Base-by-base conservation (phyloP, 2,113 vertebrate species). In the Eulemur rufifrons region DNA sequence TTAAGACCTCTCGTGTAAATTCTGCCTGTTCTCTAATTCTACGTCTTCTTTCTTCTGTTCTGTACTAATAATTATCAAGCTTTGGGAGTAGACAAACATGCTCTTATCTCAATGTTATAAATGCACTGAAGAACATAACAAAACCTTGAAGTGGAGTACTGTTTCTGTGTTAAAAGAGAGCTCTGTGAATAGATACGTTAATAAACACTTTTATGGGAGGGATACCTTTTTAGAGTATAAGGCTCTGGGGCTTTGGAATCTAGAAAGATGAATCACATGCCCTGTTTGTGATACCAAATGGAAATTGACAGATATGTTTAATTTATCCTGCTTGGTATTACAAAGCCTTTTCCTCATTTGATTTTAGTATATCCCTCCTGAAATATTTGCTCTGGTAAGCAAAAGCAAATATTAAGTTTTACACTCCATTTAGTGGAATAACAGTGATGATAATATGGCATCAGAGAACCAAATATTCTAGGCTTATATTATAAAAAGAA, bases 391-490 rank as follows among this genome's bases (percentile, higher is more conserved):
- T 94, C 56, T 83, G 14, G 18, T 90, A 94, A 96, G 95, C 78
- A 94, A 93, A 97, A 88, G 86, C 64, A 96, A 97, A 95, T 95
- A 90, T 89, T 91, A 90, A 54, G 66, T 93, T 97, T 97, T 84
- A 96, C 0, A 86, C 39, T 47, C 69, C 76, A 96, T 86, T 96
- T 97, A 52, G 50, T 96, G 54, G 63, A 47, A 69, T 85, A 92
- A 92, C 77, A 92, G 20, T 84, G 56, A 71, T 90, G 74, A 82
- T 95, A 32, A 96, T 97, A 66, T 96, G 77, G 86, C 90, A 94
- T 73, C 80, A 80, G 94, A 96, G 21, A 90, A 77, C 34, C 59
- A 87, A 89, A 90, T 92, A 68, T 80, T 68, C 50, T 25, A 74
- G 21, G 32, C 21, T 85, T 94, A 12, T 85, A 83, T 87, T 86